phyloP scores from a whole-genome alignment of 2,797 vertebrate genomes.

The Galago senegalensis region DNA sequence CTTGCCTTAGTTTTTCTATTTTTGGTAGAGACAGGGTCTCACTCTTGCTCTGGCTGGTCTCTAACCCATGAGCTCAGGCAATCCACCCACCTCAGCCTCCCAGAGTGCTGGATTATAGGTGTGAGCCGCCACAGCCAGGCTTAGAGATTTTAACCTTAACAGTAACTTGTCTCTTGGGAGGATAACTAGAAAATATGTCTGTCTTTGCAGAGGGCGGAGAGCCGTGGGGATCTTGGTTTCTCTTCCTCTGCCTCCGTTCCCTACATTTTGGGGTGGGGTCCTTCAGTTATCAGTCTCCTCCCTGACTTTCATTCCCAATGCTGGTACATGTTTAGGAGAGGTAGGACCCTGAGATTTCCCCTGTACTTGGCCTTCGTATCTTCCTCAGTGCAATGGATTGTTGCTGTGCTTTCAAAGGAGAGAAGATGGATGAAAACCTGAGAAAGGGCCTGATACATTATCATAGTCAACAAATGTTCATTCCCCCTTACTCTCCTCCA shows the following conservation, averaged over 20 bases:
- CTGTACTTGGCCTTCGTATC: background rate
- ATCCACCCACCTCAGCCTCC: too few relatives aligned
- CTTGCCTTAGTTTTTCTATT: too few relatives aligned
- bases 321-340: background rate
- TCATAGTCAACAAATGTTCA: background rate
- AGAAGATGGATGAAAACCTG: background rate
- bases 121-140: too few relatives aligned
- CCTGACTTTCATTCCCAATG: background rate
- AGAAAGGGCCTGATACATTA: background rate
- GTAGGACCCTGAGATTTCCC: background rate
- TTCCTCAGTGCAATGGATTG: background rate
- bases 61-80: too few relatives aligned
- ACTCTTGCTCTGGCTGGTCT: too few relatives aligned
- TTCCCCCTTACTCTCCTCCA: background rate
- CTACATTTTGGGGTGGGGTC: background rate
- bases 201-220: background rate
- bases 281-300: background rate
- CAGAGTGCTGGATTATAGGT: too few relatives aligned
- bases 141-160: background rate
- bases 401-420: background rate
- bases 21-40: too few relatives aligned
- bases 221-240: rapidly evolving
- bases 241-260: background rate
- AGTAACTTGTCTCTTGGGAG: background rate
- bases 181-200: background rate